Conservation (phyloP, 2,888 invertebrate genomes). For the Drosophila lacicola region DNA sequence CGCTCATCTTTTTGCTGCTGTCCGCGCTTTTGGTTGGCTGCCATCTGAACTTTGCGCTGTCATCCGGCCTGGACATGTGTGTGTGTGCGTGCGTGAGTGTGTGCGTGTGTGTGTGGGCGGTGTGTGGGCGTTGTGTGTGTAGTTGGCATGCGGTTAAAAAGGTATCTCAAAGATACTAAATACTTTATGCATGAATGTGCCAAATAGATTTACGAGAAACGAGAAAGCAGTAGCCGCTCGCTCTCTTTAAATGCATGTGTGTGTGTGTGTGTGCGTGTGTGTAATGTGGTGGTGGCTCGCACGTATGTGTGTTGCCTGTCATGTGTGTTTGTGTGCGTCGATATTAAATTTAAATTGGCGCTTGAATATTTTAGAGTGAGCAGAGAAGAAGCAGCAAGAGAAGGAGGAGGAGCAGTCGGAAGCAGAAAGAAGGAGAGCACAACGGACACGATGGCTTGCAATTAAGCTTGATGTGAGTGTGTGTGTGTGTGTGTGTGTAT, state of each 20-base stretch:
- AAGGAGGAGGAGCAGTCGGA: slow-evolving; percentile 1
- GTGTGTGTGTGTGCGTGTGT: slow-evolving; percentile 23
- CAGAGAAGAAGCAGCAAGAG: slow-evolving; percentile 10
- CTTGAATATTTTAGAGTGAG: slow-evolving; percentile 73
- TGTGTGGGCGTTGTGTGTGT: slow-evolving; percentile 53
- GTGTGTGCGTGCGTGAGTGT: slow-evolving; percentile 15
- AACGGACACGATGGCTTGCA: slow-evolving; percentile 74
- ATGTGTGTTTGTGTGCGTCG: slow-evolving; percentile 58
- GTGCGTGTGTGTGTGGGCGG: slow-evolving; percentile 7
- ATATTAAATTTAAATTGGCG: slow-evolving; percentile 82
- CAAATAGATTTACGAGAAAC: slow-evolving; percentile 81
- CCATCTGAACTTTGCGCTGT: slow-evolving; percentile 69
- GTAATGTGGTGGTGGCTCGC: slow-evolving; percentile 63
- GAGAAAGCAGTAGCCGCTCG: slow-evolving; percentile 23
- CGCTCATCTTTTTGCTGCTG: slow-evolving; percentile 58
- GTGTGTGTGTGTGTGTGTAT: slow-evolving; percentile 1
- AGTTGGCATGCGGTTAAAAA: slow-evolving; percentile 80
- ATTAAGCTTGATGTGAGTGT: slow-evolving; percentile 63
- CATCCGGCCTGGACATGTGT: slow-evolving; percentile 37
- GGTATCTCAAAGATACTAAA: slow-evolving; percentile 82
- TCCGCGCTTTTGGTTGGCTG: slow-evolving; percentile 79
- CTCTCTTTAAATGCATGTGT: slow-evolving; percentile 18
- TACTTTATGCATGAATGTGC: slow-evolving; percentile 82
- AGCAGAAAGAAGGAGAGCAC: slow-evolving; percentile 18
- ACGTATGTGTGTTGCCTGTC: slow-evolving; percentile 14